Percentiles rank a stretch among this genome's conserved stretches.
Evolutionary conservation across 92 coral and sea anemone genomes (phyloP).

Genomic region (Hydrozoanthus gracilis): DNA sequence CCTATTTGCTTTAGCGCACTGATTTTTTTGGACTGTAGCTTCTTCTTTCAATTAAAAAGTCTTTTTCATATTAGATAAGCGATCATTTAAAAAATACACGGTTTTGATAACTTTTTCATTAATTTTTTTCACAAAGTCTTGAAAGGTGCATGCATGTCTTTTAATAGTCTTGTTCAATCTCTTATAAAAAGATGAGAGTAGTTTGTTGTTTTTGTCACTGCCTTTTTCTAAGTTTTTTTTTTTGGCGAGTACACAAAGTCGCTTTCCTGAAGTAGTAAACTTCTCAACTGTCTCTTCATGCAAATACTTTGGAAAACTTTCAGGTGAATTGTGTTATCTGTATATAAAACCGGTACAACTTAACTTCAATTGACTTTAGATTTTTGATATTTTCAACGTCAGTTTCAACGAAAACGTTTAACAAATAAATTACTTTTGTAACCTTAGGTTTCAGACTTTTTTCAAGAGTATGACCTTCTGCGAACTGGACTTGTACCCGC

Average conservation of each 20-base stretch:
- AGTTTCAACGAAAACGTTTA: neutral
- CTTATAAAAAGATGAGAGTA: too few relatives aligned
- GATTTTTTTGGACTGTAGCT: neutral
- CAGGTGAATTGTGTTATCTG: too few relatives aligned
- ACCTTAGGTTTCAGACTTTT: slow-evolving; percentile 1
- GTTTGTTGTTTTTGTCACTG: too few relatives aligned
- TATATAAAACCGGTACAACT: neutral
- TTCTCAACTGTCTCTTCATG: too few relatives aligned
- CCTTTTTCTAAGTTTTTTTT: too few relatives aligned
- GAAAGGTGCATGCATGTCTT: neutral
- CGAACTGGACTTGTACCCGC: neutral
- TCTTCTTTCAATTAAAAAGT: slow-evolving; percentile 37
- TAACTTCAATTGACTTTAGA: neutral
- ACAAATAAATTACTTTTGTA: neutral
- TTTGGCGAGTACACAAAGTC: too few relatives aligned
- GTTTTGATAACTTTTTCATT: too few relatives aligned
- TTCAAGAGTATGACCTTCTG: slow-evolving; percentile 28
- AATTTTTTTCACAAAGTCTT: too few relatives aligned
- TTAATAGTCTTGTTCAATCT: too few relatives aligned
- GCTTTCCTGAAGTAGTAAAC: too few relatives aligned
- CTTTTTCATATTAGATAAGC: slow-evolving; percentile 23
- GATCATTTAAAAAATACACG: slow-evolving; percentile 43
- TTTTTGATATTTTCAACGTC: neutral
- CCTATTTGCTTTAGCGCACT: slow-evolving; percentile 19
- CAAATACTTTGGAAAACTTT: too few relatives aligned